phyloP scores from a whole-genome alignment of 2,113 vertebrate species.

The Bubo bubo region DNA sequence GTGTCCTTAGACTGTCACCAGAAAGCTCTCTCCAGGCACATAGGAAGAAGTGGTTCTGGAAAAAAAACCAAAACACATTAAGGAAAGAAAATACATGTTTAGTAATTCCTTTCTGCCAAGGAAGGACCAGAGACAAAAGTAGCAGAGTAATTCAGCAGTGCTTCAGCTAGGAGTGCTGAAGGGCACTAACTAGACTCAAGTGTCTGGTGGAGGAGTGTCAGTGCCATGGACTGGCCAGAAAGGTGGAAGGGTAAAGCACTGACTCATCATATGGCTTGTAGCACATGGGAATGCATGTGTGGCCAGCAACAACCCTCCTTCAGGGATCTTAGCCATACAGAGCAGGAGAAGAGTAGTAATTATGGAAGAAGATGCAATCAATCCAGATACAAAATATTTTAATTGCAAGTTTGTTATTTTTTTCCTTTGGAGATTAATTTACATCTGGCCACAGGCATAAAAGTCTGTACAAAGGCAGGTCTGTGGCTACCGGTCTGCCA shows the following conservation, averaged over 20 bases:
- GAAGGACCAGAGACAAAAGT: rapidly evolving
- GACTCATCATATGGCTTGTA: background rate
- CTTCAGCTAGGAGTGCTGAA: background rate
- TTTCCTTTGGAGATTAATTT: background rate
- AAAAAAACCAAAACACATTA: background rate
- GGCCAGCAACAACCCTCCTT: background rate
- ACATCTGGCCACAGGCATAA: background rate
- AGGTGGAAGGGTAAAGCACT: background rate
- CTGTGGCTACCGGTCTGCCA: background rate
- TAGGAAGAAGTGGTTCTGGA: background rate
- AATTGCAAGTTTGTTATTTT: background rate
- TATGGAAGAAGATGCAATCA: background rate
- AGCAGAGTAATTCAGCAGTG: background rate
- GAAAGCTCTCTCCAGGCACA: background rate
- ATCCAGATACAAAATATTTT: background rate
- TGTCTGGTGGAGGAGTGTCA: background rate
- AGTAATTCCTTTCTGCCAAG: background rate
- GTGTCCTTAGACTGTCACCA: background rate
- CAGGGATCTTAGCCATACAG: background rate
- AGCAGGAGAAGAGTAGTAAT: background rate
- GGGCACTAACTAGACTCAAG: background rate
- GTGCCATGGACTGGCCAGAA: background rate
- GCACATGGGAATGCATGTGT: rapidly evolving
- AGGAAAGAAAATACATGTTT: background rate
- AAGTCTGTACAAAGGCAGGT: background rate